Conservation (phyloP, 2,113 vertebrate genomes). For the Gavia stellata region DNA sequence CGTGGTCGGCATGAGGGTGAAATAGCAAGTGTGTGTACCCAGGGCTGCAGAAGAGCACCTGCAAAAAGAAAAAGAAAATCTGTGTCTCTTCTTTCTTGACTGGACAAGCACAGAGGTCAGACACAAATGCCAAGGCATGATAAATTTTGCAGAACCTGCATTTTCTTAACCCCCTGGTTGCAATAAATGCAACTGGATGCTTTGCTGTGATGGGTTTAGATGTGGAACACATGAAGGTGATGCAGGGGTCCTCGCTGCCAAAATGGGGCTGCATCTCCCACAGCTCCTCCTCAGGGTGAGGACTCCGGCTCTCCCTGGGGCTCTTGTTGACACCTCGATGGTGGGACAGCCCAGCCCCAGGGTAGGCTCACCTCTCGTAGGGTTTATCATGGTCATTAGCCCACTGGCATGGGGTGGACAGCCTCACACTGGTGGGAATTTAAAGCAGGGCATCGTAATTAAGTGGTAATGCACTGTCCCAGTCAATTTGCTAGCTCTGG, state of each 20-base stretch:
- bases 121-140: neutral
- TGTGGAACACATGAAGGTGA: neutral
- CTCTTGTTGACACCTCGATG: neutral
- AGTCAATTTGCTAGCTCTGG: neutral
- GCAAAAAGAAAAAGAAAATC: neutral
- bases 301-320: neutral
- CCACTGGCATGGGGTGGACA: neutral
- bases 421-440: neutral
- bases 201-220: neutral
- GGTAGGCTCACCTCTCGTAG: fast-evolving
- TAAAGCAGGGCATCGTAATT: neutral
- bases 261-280: neutral
- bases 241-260: fast-evolving
- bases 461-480: neutral
- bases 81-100: neutral
- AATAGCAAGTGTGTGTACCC: neutral
- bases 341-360: neutral
- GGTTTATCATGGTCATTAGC: neutral
- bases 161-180: neutral
- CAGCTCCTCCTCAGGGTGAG: fast-evolving
- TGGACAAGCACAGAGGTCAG: neutral
- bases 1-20: neutral
- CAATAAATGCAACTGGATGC: neutral
- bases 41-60: neutral
- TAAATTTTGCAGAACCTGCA: neutral